Evolutionary conservation across 2,797 vertebrate species (phyloP), one percentile per base, ranked within the genome.

Genomic region (Sphenodon punctatus): DNA sequence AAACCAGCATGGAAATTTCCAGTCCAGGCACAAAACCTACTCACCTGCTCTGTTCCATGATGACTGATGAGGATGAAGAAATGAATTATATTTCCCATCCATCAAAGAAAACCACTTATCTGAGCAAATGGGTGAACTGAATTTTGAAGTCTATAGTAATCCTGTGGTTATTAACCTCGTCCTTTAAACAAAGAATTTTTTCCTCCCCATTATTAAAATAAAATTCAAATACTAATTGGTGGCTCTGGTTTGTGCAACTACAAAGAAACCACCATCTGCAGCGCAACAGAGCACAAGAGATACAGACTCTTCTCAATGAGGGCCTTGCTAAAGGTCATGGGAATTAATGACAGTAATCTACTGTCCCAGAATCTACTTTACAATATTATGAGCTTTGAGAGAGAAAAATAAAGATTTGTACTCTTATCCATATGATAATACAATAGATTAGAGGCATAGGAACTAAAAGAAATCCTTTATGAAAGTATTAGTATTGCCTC

Each of bases 391-490:
- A 1, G 16, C 39, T 80, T 65, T 78, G 25, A 32, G 55, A 82
- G 43, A 77, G 34, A 66, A 87, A 90, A 88, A 73, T 41, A 72
- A 72, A 65, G 30, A 63, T 51, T 16, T 61, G 45, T 42, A 36
- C 22, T 51, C 70, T 60, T 61, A 75, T 60, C 32, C 83, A 43
- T 10, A 56, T 34, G 1, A 3, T 70, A 32, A 75, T 58, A 60
- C 13, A 8, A 6, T 70, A 80, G 41, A 72, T 81, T 45, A 71
- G 45, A 87, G 59, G 2, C 75, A 53, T 53, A 9, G 67, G 20
- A 8, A 71, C 69, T 85, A 70, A 69, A 53, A 2, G 8, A 67
- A 75, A 10, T 59, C 4, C 43, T 76, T 81, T 77, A 61, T 25
- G 27, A 27, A 89, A 80, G 48, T 6, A 73, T 81, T 83, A 82